Conservation (phyloP, 2,888 invertebrate genomes). For the Hermodice carunculata region DNA sequence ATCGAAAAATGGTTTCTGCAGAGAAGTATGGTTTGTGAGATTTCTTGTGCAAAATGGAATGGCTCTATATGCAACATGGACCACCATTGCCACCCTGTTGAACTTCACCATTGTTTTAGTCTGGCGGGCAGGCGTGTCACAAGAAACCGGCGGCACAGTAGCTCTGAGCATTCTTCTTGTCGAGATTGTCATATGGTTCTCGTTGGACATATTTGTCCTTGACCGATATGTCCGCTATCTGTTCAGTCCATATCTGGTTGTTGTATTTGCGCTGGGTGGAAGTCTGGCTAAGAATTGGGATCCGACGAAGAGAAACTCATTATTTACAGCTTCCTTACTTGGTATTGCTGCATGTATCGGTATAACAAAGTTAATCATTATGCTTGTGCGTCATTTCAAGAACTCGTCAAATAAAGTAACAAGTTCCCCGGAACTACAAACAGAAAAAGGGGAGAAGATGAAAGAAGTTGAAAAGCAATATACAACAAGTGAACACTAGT, state of each 20-base stretch:
- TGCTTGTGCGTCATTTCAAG: constrained; percentile 1
- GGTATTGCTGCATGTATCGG: not conserved
- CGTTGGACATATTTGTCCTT: constrained; percentile 8
- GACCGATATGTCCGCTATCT: constrained; percentile 13
- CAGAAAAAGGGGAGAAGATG: not conserved
- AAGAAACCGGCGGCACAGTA: constrained; percentile 44
- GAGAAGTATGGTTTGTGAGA: constrained; percentile 54
- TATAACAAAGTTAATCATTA: not conserved
- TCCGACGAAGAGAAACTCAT: not conserved
- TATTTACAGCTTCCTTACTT: constrained; percentile 1
- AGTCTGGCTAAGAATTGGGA: not conserved
- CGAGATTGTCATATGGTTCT: constrained; percentile 5
- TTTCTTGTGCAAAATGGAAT: constrained; percentile 57
- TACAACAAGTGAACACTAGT: no score
- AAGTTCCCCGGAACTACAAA: not conserved
- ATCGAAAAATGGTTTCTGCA: not conserved
- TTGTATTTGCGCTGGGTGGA: constrained; percentile 9
- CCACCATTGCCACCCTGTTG: constrained; percentile 53
- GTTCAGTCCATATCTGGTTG: constrained; percentile 12
- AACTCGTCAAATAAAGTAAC: not conserved
- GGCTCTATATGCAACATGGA: constrained; percentile 57
- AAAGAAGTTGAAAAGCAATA: no score
- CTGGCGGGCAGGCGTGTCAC: constrained; percentile 35
- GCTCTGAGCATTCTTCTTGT: constrained; percentile 45
- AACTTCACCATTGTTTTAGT: constrained; percentile 42